Evolutionary conservation across 2,797 vertebrate genomes (phyloP), one percentile per base, ranked within the genome.

Genomic region (Sebastes nivosus): DNA sequence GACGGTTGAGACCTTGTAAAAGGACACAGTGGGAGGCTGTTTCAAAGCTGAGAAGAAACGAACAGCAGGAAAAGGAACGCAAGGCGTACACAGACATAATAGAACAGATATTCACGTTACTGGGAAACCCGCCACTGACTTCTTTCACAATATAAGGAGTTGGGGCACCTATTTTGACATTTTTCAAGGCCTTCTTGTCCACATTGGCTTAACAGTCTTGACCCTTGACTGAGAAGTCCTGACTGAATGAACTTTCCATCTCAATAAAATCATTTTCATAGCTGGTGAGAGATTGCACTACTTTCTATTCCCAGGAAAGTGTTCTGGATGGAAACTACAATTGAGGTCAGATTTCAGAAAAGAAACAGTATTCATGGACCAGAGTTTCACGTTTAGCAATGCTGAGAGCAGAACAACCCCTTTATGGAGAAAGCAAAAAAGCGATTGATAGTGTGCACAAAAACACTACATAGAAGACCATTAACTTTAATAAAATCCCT

Each of bases 201-300:
- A 24, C 4, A 10, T 5, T 67, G 57, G 52, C 5, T 20, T 5
- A 13, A 46, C 38, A 8, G n/a, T 54, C 64, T 59, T 58, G 54
- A 58, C 54, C 29, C 50, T 55, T 67, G 24, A 38, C 22, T 10
- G 4, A 13, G 6, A 58, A 70, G n/a, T 58, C 57, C 38, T 29
- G 54, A 29, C 54, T 13, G 42, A 71, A 12, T 78, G 29, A 36
- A 22, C 55, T 77, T 80, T 70, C 29, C 29, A 5, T 50, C 38
- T 69, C 61, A 81, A 70, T 63, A 3, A 58, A 71, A 34, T 60
- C 22, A 54, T 74, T 82, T 42, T 80, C 22, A 63, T 8, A 2
- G 8, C 64, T 63, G 29, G 6, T 60, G 34, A 79, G 66, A 81
- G 30, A 38, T 27, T 3, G 2, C 22, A n/a, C 3, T 54, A 5